These are phyloP conservation scores for Molorchus minor DNA, from an alignment of 2,888 invertebrate species.

Conservation along the genomic window DNA sequence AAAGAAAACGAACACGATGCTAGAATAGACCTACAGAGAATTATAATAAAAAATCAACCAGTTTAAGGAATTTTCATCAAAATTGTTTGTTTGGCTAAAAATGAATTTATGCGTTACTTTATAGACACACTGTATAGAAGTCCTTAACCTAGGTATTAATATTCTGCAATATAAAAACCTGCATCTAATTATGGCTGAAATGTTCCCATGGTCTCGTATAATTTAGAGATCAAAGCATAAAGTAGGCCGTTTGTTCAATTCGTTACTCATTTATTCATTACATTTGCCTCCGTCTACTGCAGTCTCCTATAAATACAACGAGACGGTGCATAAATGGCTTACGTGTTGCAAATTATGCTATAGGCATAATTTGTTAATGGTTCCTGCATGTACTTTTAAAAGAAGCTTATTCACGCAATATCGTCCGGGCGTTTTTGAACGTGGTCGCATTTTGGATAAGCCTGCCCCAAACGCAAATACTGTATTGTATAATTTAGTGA, in stretches of 20 bases:
- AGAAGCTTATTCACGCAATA: constrained; percentile 45
- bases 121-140: too few relatives aligned
- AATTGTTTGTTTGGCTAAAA: too few relatives aligned
- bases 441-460: too few relatives aligned
- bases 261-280: constrained; percentile 42
- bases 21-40: too few relatives aligned
- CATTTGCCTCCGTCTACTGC: constrained; percentile 23
- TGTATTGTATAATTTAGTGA: too few relatives aligned
- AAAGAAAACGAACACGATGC: too few relatives aligned
- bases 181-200: constrained; percentile 41
- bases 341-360: constrained; percentile 49
- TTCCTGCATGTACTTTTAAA: constrained; percentile 41
- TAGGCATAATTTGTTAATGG: constrained; percentile 47
- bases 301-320: constrained; percentile 14
- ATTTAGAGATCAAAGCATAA: constrained; percentile 44
- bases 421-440: constrained; percentile 18
- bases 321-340: constrained; percentile 37
- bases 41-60: too few relatives aligned
- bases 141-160: constrained; percentile 10
- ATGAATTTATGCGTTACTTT: too few relatives aligned
- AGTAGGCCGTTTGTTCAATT: constrained; percentile 42
- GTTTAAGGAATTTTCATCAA: too few relatives aligned
- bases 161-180: constrained; percentile 12
- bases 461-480: too few relatives aligned
- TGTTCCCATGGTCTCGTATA: constrained; percentile 43